Evolutionary conservation across 2,888 invertebrate species (phyloP).

Genomic region (Ectropis crepuscularia): DNA sequence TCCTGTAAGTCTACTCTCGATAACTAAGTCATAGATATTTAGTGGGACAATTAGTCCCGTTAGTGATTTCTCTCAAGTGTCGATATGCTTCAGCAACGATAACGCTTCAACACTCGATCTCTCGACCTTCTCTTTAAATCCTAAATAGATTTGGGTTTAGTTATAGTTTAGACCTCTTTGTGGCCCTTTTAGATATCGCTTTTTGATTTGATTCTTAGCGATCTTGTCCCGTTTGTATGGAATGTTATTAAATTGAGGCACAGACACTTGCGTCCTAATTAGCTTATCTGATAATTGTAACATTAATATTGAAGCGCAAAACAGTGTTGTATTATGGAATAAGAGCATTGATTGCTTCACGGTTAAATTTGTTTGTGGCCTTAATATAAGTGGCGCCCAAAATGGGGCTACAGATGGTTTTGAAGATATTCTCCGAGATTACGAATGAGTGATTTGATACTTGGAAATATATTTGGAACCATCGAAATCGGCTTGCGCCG

Average conservation of each 20-base stretch:
- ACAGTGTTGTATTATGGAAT: slow-evolving; percentile 63
- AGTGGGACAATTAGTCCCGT: slow-evolving; percentile 59
- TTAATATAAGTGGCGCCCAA: slow-evolving; percentile 75
- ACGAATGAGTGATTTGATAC: slow-evolving; percentile 22
- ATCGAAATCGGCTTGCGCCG: slow-evolving; percentile 61
- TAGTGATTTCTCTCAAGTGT: slow-evolving; percentile 59
- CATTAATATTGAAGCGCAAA: slow-evolving; percentile 64
- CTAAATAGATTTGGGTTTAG: slow-evolving; percentile 61
- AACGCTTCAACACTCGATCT: slow-evolving; percentile 76
- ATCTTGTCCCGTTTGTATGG: slow-evolving; percentile 30
- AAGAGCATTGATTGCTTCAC: slow-evolving; percentile 65
- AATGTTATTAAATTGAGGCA: slow-evolving; percentile 48
- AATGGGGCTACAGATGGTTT: slow-evolving; percentile 64
- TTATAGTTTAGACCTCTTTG: slow-evolving; percentile 53
- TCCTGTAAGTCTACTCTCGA: slow-evolving; percentile 70
- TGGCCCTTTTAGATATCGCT: slow-evolving; percentile 43
- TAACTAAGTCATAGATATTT: slow-evolving; percentile 78
- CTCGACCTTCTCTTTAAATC: slow-evolving; percentile 65
- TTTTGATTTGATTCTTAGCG: slow-evolving; percentile 21
- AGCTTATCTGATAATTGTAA: slow-evolving; percentile 51
- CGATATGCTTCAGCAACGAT: slow-evolving; percentile 50
- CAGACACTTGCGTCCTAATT: slow-evolving; percentile 72
- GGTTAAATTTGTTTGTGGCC: slow-evolving; percentile 81
- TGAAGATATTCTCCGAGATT: slow-evolving; percentile 45
- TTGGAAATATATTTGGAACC: slow-evolving; percentile 52